A percentile compares a stretch with the other conserved stretches of the same genome.
Evolutionary conservation across 64 coral and sea anemone genomes (phyloP).

Genomic region (Trachythela sp.): DNA sequence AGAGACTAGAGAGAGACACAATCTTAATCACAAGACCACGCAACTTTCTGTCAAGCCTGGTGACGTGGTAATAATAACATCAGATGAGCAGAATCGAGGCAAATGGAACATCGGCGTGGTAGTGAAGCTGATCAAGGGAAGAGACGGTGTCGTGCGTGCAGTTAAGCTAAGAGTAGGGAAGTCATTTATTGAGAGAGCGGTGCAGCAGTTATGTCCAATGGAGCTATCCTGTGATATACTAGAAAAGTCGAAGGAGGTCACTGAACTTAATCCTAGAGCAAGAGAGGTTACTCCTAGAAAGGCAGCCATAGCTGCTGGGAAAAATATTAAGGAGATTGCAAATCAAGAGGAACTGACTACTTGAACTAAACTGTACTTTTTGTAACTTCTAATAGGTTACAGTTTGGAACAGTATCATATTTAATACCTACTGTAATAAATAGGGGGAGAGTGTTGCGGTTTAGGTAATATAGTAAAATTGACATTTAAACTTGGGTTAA

Average conservation of each 20-base stretch:
- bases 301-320: too few relatives aligned
- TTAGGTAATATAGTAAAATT: too few relatives aligned
- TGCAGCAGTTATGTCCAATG: slow-evolving; percentile 2
- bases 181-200: background rate
- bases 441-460: too few relatives aligned
- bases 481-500: too few relatives aligned
- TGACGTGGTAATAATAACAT: background rate
- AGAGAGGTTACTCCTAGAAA: too few relatives aligned
- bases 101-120: slow-evolving; percentile 9
- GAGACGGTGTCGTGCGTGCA: background rate
- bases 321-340: too few relatives aligned
- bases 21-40: background rate
- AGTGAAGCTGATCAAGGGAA: background rate
- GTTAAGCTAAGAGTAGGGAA: background rate
- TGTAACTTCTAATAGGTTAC: too few relatives aligned
- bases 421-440: too few relatives aligned
- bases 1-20: slow-evolving; percentile 7
- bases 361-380: too few relatives aligned
- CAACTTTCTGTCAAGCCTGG: background rate
- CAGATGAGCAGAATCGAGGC: background rate
- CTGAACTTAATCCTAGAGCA: too few relatives aligned
- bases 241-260: background rate
- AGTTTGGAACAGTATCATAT: too few relatives aligned
- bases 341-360: too few relatives aligned
- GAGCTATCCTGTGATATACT: background rate